A percentile compares a stretch with the other conserved stretches of the same genome.
Evolutionary conservation across 2,888 invertebrate genomes (phyloP).

Genomic region (Lasioglossum malachurum): DNA sequence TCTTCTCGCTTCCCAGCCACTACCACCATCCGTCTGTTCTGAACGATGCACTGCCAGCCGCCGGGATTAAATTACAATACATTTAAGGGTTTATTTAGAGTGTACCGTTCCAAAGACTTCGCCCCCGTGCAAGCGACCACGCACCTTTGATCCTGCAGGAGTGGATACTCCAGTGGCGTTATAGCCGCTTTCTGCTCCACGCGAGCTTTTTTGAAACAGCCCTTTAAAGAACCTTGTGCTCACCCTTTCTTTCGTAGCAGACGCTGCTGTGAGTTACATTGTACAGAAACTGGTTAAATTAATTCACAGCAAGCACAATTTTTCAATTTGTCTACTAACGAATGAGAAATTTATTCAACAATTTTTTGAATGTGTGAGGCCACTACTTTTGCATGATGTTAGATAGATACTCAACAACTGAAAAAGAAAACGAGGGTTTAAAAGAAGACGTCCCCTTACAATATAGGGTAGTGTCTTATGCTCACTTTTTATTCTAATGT

Average conservation of each 20-base stretch:
- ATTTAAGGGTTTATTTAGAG: conserved; percentile 19
- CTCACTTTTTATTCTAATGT: not conserved
- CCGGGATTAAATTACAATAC: conserved; percentile 30
- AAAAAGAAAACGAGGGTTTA: not conserved
- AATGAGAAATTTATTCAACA: not conserved
- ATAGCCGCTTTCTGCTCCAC: not conserved
- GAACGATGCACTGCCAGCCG: not conserved
- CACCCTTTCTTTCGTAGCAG: not conserved
- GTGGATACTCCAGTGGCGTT: not conserved
- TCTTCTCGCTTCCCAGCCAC: conserved; percentile 30
- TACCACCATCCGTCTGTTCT: conserved; percentile 11
- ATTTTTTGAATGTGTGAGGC: too few relatives aligned
- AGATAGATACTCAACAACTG: not conserved
- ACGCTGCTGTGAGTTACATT: not conserved
- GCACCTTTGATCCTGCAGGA: not conserved
- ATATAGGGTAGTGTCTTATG: not conserved
- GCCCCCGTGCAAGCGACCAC: not conserved
- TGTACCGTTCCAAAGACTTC: not conserved
- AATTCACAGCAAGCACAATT: not conserved
- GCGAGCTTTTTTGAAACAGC: not conserved
- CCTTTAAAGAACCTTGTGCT: not conserved
- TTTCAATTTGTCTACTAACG: not conserved
- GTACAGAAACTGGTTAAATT: not conserved
- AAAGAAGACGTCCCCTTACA: not conserved
- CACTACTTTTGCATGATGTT: too few relatives aligned